Base-by-base conservation (phyloP, 1,140 invertebrate genomes). In the Prorops nasuta region DNA sequence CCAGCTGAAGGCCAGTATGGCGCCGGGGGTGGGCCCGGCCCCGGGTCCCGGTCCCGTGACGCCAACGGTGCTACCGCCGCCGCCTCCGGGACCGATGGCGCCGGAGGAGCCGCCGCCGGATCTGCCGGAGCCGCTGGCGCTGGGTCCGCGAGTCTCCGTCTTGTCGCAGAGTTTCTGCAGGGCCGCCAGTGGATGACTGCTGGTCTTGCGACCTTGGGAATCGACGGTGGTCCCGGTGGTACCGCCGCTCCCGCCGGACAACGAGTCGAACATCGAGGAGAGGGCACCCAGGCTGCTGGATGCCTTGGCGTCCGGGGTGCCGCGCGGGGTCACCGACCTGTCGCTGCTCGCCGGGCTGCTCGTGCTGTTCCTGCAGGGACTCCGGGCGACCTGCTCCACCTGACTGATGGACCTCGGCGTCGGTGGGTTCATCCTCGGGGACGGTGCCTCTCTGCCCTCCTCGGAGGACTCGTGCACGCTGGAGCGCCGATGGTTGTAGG, bases 141-240 rank as follows among this genome's bases (percentile, higher is more conserved):
- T 24, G 1, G 66, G 49, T 17, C 63, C 63, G 43, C 76, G 85
- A 34, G 85, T 92, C 74, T 94, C 91, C 56, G 92, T 93, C 78
- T 95, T 96, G 73, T 96, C 94, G 74, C 94, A 93, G 9, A 97
- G 83, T 70, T 96, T 96, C 66, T 97, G 94, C 35, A 98, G 75
- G 6, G 94, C 94, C 9, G 94, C 92, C 51, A 98, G 73, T 15
- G 95, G 95, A 76, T 93, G 91, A 58, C 87, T 88, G 55, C 86
- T 88, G 3, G 83, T 79, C 49, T 84, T 81, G 37, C 88, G 87
- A 2, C 72, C 73, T 50, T 79, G 79, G 6, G 78, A 77, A 37
- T 80, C 78, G 2, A 68, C 71, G 20, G 78, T 68, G 46, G 64
- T 71, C 1, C 1, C 65, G 6, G 65, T 67, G 0, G 66, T 62